phyloP scores from a whole-genome alignment of 2,113 vertebrate genomes.

The Turnix velox region DNA sequence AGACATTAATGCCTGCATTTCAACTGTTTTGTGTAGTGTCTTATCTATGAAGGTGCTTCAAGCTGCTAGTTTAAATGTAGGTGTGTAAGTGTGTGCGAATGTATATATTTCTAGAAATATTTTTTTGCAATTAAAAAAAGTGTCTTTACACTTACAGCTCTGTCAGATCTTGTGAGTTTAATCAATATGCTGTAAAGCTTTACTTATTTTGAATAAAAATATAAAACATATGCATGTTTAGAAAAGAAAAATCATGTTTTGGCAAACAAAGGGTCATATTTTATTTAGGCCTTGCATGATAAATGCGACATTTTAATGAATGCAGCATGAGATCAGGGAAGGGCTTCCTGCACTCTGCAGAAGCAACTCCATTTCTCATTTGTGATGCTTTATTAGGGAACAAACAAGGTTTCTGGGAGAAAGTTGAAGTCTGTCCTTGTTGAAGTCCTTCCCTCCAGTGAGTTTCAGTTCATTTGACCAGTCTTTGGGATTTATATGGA shows the following conservation, averaged over 20 bases:
- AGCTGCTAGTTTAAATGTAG: not conserved
- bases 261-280: not conserved
- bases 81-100: not conserved
- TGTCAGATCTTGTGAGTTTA: not conserved
- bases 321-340: not conserved
- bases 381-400: not conserved
- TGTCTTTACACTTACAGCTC: not conserved
- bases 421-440: not conserved
- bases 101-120: not conserved
- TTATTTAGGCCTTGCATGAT: not conserved
- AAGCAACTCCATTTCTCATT: not conserved
- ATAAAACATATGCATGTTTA: not conserved
- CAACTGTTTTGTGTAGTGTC: not conserved
- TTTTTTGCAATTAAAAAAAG: not conserved
- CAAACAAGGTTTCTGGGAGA: not conserved
- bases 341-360: not conserved
- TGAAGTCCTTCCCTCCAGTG: not conserved
- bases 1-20: not conserved
- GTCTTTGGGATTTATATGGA: not conserved
- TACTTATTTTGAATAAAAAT: not conserved
- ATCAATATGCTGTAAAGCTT: not conserved
- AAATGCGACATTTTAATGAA: not conserved
- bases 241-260: not conserved
- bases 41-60: not conserved
- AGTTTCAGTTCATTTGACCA: not conserved